Conservation (phyloP, 2,888 invertebrate species). For the Drosophila longiperda region DNA sequence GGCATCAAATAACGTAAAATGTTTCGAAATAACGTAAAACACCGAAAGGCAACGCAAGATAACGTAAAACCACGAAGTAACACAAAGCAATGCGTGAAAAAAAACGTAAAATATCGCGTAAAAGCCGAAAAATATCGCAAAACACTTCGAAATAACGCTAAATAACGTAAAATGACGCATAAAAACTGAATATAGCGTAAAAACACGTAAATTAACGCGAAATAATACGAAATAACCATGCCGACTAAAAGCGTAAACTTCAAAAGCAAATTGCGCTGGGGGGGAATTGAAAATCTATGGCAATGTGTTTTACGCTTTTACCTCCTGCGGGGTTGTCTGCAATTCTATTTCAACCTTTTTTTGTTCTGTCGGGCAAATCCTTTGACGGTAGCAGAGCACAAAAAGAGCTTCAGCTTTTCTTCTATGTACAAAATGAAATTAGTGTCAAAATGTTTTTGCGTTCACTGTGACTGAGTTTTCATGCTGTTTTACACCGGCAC, state of each 20-base stretch:
- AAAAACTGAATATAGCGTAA: not conserved
- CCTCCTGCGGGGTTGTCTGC: conserved; percentile 56
- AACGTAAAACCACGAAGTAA: not conserved
- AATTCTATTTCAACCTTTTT: conserved; percentile 73
- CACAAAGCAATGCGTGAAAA: not conserved
- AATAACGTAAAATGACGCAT: not conserved
- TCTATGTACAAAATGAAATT: conserved; percentile 77
- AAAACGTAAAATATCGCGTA: not conserved
- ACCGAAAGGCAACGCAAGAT: too few species aligned
- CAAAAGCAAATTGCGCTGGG: conserved; percentile 59
- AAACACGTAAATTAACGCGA: not conserved
- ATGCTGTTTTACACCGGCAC: conserved; percentile 77
- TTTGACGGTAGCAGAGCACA: conserved; percentile 65
- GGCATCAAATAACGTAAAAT: not conserved
- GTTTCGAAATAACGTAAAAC: not conserved
- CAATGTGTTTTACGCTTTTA: conserved; percentile 70
- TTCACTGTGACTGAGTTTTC: conserved; percentile 77
- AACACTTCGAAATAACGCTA: not conserved
- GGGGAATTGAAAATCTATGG: conserved; percentile 55
- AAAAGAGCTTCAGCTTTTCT: conserved; percentile 62
- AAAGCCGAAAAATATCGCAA: not conserved
- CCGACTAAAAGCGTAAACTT: conserved; percentile 45
- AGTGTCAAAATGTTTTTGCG: conserved; percentile 80
- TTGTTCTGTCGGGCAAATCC: conserved; percentile 63
- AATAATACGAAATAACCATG: not conserved